phyloP scores from a whole-genome alignment of 2,888 invertebrate species.

The Noctua pronuba region DNA sequence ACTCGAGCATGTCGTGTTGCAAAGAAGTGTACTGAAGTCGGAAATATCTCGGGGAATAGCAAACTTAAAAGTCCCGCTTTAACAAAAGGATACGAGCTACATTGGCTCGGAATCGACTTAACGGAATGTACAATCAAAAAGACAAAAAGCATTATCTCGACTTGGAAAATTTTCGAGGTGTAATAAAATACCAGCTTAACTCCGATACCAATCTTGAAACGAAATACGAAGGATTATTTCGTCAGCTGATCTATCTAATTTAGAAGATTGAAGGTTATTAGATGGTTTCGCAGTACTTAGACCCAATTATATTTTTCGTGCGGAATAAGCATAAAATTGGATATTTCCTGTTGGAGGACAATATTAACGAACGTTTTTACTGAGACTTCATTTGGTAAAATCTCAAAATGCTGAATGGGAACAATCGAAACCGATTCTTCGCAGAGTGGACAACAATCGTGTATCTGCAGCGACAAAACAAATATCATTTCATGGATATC shows the following conservation, averaged over 20 bases:
- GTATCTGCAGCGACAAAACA: slow-evolving; percentile 64
- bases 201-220: slow-evolving; percentile 47
- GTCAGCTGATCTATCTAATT: slow-evolving; percentile 53
- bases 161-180: slow-evolving; percentile 42
- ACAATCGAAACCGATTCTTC: slow-evolving; percentile 42
- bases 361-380: neutral
- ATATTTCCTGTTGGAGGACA: slow-evolving; percentile 4
- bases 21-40: slow-evolving; percentile 50
- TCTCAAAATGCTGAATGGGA: slow-evolving; percentile 1
- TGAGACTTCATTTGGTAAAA: neutral
- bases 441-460: slow-evolving; percentile 46
- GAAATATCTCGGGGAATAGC: slow-evolving; percentile 54
- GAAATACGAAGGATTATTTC: slow-evolving; percentile 55
- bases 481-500: slow-evolving; percentile 71
- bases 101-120: slow-evolving; percentile 47
- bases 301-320: slow-evolving; percentile 41
- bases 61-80: slow-evolving; percentile 53
- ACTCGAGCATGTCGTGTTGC: slow-evolving; percentile 46
- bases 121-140: slow-evolving; percentile 47
- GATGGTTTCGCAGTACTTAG: slow-evolving; percentile 40
- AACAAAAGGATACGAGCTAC: slow-evolving; percentile 46
- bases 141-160: slow-evolving; percentile 45
- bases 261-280: slow-evolving; percentile 51
- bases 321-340: slow-evolving; percentile 30
- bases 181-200: slow-evolving; percentile 56